Percentiles rank a stretch among this genome's conserved stretches.
Evolutionary conservation across 1,140 invertebrate genomes (phyloP).

Genomic region (Drosophila paulistorum): DNA sequence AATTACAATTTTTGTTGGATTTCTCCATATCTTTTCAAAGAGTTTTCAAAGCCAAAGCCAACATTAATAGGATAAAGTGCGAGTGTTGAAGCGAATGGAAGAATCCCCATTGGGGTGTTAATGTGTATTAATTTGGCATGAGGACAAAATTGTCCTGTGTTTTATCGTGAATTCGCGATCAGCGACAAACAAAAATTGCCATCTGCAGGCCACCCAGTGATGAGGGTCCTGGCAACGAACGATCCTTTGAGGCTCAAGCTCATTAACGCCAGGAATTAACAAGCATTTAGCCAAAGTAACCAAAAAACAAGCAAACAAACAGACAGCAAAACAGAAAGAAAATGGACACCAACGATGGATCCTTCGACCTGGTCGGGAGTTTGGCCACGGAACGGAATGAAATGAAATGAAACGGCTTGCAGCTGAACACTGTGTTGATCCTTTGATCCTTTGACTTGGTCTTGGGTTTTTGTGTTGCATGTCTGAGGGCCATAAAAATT

Average conservation of each 20-base stretch:
- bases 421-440: constrained; percentile 16
- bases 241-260: constrained; percentile 49
- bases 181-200: constrained; percentile 2
- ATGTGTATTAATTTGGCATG: constrained; percentile 37
- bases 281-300: constrained; percentile 58
- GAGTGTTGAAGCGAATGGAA: background rate
- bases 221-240: background rate
- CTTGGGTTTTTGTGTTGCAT: constrained; percentile 36
- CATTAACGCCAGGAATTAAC: constrained; percentile 73
- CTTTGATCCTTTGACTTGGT: constrained; percentile 2
- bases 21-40: no score
- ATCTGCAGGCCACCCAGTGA: constrained; percentile 48
- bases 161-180: constrained; percentile 6
- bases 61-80: background rate
- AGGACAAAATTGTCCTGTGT: constrained; percentile 19
- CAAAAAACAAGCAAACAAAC: constrained; percentile 19
- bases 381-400: no score
- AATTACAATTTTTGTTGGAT: no score
- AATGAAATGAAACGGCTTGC: background rate
- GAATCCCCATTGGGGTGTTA: constrained; percentile 37
- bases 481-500: constrained; percentile 70
- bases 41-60: background rate
- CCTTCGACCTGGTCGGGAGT: background rate
- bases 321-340: constrained; percentile 28
- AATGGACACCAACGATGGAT: constrained; percentile 52